Evolutionary conservation across 2,888 invertebrate genomes (phyloP), one percentile per base, ranked within the genome.

Genomic region (Harmothoe impar): DNA sequence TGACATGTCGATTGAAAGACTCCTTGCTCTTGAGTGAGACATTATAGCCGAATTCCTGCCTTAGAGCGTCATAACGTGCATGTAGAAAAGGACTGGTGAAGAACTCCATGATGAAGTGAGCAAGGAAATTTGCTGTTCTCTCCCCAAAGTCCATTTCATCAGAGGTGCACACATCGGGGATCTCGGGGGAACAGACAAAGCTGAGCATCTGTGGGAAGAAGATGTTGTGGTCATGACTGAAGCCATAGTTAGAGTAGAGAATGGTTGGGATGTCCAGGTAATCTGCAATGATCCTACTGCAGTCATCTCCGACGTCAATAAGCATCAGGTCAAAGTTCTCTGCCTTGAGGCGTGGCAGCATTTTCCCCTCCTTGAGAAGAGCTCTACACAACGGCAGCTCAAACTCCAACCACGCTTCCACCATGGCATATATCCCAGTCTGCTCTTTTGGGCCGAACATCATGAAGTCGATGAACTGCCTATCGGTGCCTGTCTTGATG

Each of bases 111-210:
- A 81, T 7, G 10, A 56, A 23, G 62, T 68, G 51, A 0, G 35
- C 23, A 35, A 86, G 25, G 10, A 86, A n/a, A 84, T 72, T 90
- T 12, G 17, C 31, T 25, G 85, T 35, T 35, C 90, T 56, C 62
- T 90, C 90, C 25, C 29, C 33, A 51, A 90, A 86, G 51, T 54
- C 10, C 90, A 90, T 90, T 20, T 90, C 90, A 62, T 86, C 90
- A n/a, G 54, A 56, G 5, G 43, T 43, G 20, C 90, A 86, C 31
- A 89, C 62, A 15, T 89, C 72, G 3, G 89, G 62, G 15, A 89
- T 33, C 31, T 86, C 86, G 5, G 86, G 86, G 0, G 86, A 29
- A 54, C 68, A 68, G n/a, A 89, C 89, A 68, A 68, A 89, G 35
- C 43, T 33, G 3, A 89, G 29, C 15, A 43, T 33, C 33, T 62